phyloP scores from a whole-genome alignment of 1,140 invertebrate species.

The Acromyrmex charruanus region DNA sequence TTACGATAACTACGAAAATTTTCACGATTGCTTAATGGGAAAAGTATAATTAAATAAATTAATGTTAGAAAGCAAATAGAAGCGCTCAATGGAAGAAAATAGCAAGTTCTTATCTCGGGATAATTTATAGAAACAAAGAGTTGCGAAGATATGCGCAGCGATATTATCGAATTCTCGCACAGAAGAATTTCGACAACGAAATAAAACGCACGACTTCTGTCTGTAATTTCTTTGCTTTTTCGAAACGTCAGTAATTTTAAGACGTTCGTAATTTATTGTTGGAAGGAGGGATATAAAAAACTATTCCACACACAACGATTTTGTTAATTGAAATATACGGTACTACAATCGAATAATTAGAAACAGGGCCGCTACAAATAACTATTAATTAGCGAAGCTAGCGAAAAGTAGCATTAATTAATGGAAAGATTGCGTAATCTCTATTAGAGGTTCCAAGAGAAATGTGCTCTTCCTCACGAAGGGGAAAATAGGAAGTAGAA shows the following conservation, averaged over 20 bases:
- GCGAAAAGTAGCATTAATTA: not conserved
- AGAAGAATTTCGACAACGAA: no score
- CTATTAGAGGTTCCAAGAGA: not conserved
- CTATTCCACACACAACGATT: not conserved
- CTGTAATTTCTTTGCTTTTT: not conserved
- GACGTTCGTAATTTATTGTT: no score
- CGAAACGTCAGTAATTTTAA: slow-evolving; percentile 8
- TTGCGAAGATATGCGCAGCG: no score
- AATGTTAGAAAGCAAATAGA: not conserved
- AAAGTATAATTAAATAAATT: not conserved
- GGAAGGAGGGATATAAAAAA: not conserved
- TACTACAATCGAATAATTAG: not conserved
- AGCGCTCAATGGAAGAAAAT: no score
- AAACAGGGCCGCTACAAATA: not conserved
- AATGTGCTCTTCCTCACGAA: slow-evolving; percentile 20
- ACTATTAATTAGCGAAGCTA: slow-evolving; percentile 6
- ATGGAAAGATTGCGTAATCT: slow-evolving; percentile 6
- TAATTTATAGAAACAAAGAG: no score
- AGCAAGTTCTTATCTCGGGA: no score
- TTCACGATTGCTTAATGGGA: not conserved
- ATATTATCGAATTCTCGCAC: no score
- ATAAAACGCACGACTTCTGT: no score
- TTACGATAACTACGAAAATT: not conserved
- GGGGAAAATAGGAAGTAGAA: slow-evolving; percentile 73
- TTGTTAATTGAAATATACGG: not conserved